phyloP scores from a whole-genome alignment of 2,888 invertebrate genomes.

The Rosalia funebris region DNA sequence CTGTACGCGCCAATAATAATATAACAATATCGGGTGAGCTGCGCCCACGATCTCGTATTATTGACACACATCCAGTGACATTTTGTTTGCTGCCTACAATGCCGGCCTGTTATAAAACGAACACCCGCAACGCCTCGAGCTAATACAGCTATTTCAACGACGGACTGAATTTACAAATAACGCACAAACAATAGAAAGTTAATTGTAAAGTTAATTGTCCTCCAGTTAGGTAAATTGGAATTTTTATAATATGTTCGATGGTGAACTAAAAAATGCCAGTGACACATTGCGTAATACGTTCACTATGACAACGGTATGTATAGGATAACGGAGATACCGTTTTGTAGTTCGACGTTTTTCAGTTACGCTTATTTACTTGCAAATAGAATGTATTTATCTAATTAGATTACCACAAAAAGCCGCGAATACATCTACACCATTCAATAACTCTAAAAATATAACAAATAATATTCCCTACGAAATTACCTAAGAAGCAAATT shows the following conservation, averaged over 20 bases:
- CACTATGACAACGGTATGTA: no score
- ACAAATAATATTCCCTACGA: no score
- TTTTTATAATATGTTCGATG: conserved; percentile 9
- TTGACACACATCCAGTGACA: conserved; percentile 43
- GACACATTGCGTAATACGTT: conserved; percentile 7
- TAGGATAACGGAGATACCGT: no score
- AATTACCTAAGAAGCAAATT: no score
- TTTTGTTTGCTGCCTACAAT: conserved; percentile 40
- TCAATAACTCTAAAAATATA: no score
- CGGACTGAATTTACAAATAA: conserved; percentile 17
- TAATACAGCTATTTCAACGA: not conserved
- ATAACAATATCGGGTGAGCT: conserved; percentile 55
- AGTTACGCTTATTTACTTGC: no score
- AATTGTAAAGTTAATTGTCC: no score
- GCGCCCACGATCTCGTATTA: conserved; percentile 32
- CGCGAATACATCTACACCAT: no score
- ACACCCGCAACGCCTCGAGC: conserved; percentile 25
- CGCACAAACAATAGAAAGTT: conserved; percentile 38
- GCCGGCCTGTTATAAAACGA: conserved; percentile 47
- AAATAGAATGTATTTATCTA: no score
- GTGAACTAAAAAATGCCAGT: not conserved
- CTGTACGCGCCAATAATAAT: conserved; percentile 56
- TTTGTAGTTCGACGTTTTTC: no score
- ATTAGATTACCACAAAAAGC: no score
- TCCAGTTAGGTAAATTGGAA: conserved; percentile 30